Conservation (phyloP, 1,140 invertebrate species). For the Contarinia nasturtii region DNA sequence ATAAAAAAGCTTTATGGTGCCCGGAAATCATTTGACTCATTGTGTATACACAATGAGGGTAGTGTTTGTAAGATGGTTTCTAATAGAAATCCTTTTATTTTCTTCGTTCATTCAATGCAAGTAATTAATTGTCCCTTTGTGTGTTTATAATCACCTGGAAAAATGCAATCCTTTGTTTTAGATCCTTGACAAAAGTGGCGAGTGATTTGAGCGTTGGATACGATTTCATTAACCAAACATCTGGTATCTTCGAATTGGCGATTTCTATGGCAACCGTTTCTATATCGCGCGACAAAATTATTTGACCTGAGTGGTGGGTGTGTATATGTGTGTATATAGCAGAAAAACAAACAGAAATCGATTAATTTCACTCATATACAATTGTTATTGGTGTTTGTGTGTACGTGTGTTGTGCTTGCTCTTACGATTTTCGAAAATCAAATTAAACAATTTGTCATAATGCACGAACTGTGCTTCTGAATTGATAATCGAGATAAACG, state of each 20-base stretch:
- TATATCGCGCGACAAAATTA: constrained; percentile 70
- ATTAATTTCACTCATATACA: not conserved
- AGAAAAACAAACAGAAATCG: not conserved
- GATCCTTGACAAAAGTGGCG: constrained; percentile 75
- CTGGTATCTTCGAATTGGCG: constrained; percentile 63
- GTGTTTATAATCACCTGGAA: constrained; percentile 36
- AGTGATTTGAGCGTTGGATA: constrained; percentile 89
- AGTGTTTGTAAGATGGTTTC: constrained; percentile 2
- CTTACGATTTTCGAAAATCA: too few relatives aligned
- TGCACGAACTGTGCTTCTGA: too few relatives aligned
- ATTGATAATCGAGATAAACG: too few relatives aligned
- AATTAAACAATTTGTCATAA: too few relatives aligned
- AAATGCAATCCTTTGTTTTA: constrained; percentile 62
- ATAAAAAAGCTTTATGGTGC: too few relatives aligned
- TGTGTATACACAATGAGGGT: not conserved
- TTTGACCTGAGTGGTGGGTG: too few relatives aligned
- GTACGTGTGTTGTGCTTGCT: too few relatives aligned
- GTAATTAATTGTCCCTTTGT: not conserved
- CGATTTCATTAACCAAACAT: constrained; percentile 63
- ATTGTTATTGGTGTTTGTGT: too few relatives aligned
- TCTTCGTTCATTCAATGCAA: not conserved
- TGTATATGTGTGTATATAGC: too few relatives aligned
- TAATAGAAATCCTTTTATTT: too few relatives aligned
- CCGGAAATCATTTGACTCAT: too few relatives aligned
- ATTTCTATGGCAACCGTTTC: constrained; percentile 76